Evolutionary conservation across 2,888 invertebrate genomes (phyloP).

Genomic region (Polietes domitor): DNA sequence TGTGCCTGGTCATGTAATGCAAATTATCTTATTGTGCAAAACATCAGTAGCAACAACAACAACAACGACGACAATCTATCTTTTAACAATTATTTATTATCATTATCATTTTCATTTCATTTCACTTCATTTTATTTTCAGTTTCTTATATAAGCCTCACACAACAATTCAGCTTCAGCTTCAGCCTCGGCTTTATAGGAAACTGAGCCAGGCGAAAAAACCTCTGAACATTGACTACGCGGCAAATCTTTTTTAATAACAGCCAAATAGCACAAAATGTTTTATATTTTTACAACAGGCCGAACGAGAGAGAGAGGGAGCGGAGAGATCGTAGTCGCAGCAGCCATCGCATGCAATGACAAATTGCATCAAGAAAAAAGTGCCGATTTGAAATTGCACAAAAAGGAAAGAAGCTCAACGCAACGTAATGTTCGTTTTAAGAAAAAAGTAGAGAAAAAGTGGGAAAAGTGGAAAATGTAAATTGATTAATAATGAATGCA

Average conservation of each 20-base stretch:
- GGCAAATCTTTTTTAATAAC: constrained; percentile 5
- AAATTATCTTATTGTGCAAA: constrained; percentile 12
- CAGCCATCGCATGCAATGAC: no score
- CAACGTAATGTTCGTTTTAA: no score
- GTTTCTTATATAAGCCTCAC: constrained; percentile 9
- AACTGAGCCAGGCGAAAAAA: no score
- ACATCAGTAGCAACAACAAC: neutral
- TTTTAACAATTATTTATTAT: constrained; percentile 39
- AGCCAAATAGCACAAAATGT: neutral
- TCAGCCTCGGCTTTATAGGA: no score
- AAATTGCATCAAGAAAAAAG: no score
- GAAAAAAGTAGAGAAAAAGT: no score
- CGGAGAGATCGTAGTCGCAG: no score
- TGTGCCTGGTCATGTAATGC: neutral
- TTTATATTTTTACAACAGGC: neutral
- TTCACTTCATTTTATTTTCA: neutral
- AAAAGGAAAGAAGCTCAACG: no score
- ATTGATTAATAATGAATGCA: neutral
- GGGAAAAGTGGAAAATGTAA: neutral
- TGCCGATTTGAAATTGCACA: no score
- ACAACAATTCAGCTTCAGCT: no score
- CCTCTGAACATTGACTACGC: no score
- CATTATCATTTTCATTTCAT: constrained; percentile 33
- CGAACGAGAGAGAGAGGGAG: no score
- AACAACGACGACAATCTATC: neutral